These are phyloP conservation scores for Onychostruthus taczanowskii DNA, from an alignment of 2,113 vertebrate genomes.

Conservation along the genomic window DNA sequence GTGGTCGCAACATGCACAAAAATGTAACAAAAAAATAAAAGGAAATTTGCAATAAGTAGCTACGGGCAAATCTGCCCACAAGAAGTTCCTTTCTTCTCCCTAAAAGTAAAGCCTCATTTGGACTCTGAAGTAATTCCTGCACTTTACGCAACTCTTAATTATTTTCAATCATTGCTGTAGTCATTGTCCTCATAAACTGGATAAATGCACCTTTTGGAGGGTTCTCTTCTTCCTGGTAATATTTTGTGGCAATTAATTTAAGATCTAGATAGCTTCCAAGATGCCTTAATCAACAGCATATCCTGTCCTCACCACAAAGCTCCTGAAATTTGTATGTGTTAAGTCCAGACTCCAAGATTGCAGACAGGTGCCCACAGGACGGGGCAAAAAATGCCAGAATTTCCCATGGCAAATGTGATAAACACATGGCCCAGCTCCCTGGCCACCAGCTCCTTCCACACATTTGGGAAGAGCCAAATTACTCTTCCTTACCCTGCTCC, in stretches of 20 bases:
- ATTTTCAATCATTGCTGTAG: neutral
- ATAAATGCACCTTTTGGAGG: neutral
- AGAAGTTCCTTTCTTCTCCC: neutral
- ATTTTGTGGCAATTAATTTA: neutral
- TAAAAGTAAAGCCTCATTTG: neutral
- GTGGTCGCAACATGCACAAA: neutral
- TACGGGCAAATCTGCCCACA: neutral
- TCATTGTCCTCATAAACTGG: neutral
- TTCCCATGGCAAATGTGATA: neutral
- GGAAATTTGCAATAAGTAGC: neutral
- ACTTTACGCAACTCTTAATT: neutral
- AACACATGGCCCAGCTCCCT: neutral
- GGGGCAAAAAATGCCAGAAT: neutral
- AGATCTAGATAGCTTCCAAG: neutral
- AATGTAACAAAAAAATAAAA: neutral
- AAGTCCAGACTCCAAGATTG: neutral
- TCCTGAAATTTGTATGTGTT: fast-evolving
- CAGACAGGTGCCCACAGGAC: neutral
- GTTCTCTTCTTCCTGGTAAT: neutral
- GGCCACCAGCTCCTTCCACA: neutral
- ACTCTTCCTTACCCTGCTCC: neutral
- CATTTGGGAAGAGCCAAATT: neutral
- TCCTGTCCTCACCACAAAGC: neutral
- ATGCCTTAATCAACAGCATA: neutral
- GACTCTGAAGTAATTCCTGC: neutral